Base-by-base conservation (phyloP, 2,113 vertebrate species). In the Hiodon tergisus region DNA sequence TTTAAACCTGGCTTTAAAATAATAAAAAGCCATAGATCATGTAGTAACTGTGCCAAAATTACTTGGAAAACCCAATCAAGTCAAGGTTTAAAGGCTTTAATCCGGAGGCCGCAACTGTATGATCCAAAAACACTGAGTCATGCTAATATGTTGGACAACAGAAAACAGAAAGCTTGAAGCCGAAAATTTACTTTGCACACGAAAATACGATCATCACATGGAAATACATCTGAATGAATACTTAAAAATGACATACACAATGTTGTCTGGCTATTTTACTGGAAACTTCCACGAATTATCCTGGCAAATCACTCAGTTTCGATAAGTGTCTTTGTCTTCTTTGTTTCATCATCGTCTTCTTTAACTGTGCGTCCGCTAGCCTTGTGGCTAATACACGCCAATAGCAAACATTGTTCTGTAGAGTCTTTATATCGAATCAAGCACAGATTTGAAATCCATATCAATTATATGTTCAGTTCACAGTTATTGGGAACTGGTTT, bases 321-420 rank as follows among this genome's bases (percentile, higher is more conserved):
- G 14, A 13, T 9, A 48, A 6, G 16, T 17, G 16, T 82, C 80
- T 84, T 89, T 89, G 86, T 89, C 86, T 87, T 74, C 87, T 90
- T 90, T 90, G 87, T 90, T 85, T 87, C 74, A 79, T 62, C 79
- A 78, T 65, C 83, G 89, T 90, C 86, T 87, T 89, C 84, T 88
- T 88, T 69, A 58, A 52, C 46, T 66, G 61, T 73, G 80, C 74
- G 31, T 14, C 13, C 4, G 67, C 69, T 50, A 59, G 4, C 66
- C 7, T 50, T 16, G 5, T 6, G 31, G 31, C 31, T 31, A 31
- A 31, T 31, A 31, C 31, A 31, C 31, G 31, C 31, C 31, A 31
- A 31, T 31, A 31, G 31, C 31, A 31, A 31, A 31, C 31, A 31
- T 31, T 31, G 31, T 31, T 31, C 31, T 31, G 31, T 31, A 31